These are phyloP conservation scores for Coremacera marginata DNA, from an alignment of 2,888 invertebrate species.

Conservation along the genomic window DNA sequence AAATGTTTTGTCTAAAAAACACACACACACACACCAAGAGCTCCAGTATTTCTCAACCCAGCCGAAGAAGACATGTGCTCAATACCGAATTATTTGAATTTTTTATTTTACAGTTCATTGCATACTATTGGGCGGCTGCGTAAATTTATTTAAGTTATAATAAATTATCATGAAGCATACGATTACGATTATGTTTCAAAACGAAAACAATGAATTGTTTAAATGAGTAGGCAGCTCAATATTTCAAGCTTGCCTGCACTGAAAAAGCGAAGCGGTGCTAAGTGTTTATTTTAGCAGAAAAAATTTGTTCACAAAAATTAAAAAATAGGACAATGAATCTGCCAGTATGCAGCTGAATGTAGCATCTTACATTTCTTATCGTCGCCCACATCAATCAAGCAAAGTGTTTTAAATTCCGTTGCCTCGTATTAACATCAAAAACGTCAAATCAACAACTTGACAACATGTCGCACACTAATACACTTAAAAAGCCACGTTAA, in stretches of 20 bases:
- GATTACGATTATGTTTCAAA: no score
- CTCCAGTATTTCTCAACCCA: background rate
- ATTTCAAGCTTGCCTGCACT: no score
- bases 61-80: background rate
- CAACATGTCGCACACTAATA: conserved; percentile 23
- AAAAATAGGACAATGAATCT: no score
- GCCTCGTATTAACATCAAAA: background rate
- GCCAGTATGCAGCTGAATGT: no score
- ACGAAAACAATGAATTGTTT: no score
- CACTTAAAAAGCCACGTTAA: conserved; percentile 26
- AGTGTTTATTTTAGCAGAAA: no score
- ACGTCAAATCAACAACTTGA: conserved; percentile 16
- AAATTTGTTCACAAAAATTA: no score
- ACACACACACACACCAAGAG: background rate
- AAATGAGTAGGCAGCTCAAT: no score
- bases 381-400: background rate
- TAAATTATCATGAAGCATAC: conserved; percentile 1
- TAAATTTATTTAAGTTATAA: conserved; percentile 12
- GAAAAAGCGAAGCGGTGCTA: no score
- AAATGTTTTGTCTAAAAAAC: background rate
- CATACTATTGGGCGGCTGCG: background rate
- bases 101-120: conserved; percentile 10
- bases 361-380: no score
- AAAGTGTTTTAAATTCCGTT: background rate
- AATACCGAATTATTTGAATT: background rate